Percentiles rank a stretch among this genome's conserved stretches.
Evolutionary conservation across 1,140 invertebrate species (phyloP).

Genomic region (Euglossa dilemma): DNA sequence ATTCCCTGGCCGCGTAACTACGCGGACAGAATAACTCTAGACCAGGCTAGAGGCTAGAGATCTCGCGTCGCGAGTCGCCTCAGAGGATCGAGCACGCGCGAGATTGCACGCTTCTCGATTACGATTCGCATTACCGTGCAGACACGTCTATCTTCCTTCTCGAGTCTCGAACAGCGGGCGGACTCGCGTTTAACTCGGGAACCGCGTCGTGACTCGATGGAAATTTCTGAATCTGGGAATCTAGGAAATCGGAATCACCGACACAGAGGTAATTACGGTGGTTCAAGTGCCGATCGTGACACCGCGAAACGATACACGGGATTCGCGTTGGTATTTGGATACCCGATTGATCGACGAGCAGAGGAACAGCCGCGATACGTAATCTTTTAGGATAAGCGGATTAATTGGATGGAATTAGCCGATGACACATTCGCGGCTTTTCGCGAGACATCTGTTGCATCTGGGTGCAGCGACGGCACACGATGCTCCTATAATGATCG

Average conservation of each 20-base stretch:
- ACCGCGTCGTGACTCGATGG: no score
- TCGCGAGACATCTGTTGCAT: constrained; percentile 52
- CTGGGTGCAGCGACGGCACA: neutral
- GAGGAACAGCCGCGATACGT: neutral
- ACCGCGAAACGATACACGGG: neutral
- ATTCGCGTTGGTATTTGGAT: neutral
- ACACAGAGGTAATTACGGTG: neutral
- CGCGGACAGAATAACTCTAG: constrained; percentile 8
- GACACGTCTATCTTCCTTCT: neutral
- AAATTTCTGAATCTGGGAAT: no score
- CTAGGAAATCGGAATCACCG: neutral
- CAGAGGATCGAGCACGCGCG: neutral
- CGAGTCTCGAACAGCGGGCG: no score
- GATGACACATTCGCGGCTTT: constrained; percentile 6
- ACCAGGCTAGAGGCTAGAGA: neutral
- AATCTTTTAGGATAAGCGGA: neutral
- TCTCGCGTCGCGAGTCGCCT: neutral
- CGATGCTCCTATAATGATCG: constrained; percentile 26
- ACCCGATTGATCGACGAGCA: neutral
- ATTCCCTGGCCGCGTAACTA: neutral
- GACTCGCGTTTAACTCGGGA: neutral
- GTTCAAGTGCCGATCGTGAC: neutral
- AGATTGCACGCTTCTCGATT: neutral
- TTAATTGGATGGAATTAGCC: constrained; percentile 22
- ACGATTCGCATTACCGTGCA: neutral